Base-by-base conservation (phyloP, 1,140 invertebrate species). In the Neomicropteryx cornuta region DNA sequence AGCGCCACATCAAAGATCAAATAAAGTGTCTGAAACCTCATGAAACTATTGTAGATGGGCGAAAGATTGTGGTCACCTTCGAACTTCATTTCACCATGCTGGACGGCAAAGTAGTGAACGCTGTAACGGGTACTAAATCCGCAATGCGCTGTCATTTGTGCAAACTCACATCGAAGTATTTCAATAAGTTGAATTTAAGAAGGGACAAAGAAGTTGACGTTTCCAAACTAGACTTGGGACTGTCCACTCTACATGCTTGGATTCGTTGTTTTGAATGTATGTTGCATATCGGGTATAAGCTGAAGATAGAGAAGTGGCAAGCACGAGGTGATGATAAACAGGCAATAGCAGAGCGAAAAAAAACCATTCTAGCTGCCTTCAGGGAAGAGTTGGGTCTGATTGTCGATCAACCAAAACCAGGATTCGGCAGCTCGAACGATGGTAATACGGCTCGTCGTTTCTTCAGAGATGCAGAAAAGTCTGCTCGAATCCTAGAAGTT, bases 381-480 rank as follows among this genome's bases (percentile, higher is more conserved):
- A 47, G 41, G 36, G 37, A 30, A 6, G 28, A 46, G 39, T 30
- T 47, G 5, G 47, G 52, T 2, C 32, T 56, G 4, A 38, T 52
- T 4, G 45, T 58, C n/a, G 52, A 60, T 39, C 11, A 32, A 21
- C 32, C 39, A 6, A 43, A 46, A 24, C 41, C 42, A 29, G 48
- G 46, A 13, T 43, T 36, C 16, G 53, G 55, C 11, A 45, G 33
- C 17, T 49, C 51, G n/a, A 58, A 56, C 43, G 46, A 48, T 23
- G 53, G 53, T 8, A 57, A 58, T 42, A 52, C 46, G 8, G 45
- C 53, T 4, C 39, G 55, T 33, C 35, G 47, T 36, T 54, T 58
- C 34, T 57, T 55, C 39, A 31, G 19, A 23, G 32, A 57, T 30
- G 36, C 42, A 18, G 39, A 33, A 21, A 43, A 43, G 6, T 35